Percentiles rank a stretch among this genome's conserved stretches.
phyloP scores from a whole-genome alignment of 2,888 invertebrate genomes.

The Hydropsyche betteni region DNA sequence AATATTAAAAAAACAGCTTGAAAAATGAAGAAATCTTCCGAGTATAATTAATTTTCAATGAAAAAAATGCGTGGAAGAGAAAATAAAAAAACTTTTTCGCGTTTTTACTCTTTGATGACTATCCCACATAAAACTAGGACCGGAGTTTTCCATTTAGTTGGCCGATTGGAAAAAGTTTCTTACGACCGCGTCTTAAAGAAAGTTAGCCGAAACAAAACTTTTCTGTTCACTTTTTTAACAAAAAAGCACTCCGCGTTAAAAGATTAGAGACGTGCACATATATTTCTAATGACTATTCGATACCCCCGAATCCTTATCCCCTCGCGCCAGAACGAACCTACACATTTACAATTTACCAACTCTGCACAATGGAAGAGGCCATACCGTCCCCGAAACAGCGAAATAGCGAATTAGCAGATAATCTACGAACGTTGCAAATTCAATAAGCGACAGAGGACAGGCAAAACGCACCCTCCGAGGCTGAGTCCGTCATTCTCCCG shows the following conservation, averaged over 20 bases:
- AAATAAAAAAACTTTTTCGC: background rate
- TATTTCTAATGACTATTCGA: too few species aligned
- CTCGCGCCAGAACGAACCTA: too few species aligned
- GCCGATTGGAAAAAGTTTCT: conserved; percentile 10
- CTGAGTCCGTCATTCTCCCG: too few species aligned
- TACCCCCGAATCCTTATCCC: too few species aligned
- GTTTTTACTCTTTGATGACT: background rate
- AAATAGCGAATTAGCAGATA: too few species aligned
- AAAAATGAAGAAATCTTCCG: background rate
- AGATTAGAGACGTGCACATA: background rate
- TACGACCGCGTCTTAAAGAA: background rate
- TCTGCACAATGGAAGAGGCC: too few species aligned
- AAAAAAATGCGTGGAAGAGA: background rate
- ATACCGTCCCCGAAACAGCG: too few species aligned
- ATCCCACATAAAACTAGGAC: background rate
- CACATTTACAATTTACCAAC: too few species aligned
- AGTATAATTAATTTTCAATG: background rate
- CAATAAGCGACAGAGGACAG: background rate
- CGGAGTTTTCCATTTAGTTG: conserved; percentile 11
- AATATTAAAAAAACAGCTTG: too few species aligned
- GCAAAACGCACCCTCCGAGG: background rate
- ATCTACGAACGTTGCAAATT: too few species aligned
- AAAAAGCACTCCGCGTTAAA: background rate
- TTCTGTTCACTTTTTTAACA: conserved; percentile 3
- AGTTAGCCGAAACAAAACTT: conserved; percentile 5